phyloP scores from a whole-genome alignment of 2,797 vertebrate species.

The Cirrhinus molitorella region DNA sequence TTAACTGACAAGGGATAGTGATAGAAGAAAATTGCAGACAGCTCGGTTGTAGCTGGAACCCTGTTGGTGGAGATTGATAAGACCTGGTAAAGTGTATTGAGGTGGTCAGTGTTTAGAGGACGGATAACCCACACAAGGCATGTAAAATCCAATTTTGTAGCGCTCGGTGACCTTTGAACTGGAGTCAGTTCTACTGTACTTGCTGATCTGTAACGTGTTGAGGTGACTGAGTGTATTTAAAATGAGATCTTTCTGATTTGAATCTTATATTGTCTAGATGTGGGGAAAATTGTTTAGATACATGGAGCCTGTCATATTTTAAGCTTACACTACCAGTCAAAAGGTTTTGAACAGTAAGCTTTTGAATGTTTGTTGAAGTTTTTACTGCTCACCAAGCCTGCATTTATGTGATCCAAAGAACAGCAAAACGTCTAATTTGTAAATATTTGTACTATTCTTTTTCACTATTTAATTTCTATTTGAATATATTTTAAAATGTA shows the following conservation, averaged over 20 bases:
- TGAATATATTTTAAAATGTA: too few relatives aligned
- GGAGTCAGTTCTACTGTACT: neutral
- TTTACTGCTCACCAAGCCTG: too few relatives aligned
- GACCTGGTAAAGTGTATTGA: neutral
- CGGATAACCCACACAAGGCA: constrained; percentile 1
- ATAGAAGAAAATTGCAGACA: neutral
- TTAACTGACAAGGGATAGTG: neutral
- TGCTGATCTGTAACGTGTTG: neutral
- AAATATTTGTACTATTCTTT: too few relatives aligned
- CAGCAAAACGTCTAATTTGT: too few relatives aligned
- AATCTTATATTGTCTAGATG: neutral
- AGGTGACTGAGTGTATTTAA: neutral
- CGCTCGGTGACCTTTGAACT: neutral
- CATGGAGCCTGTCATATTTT: neutral
- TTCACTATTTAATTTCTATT: too few relatives aligned
- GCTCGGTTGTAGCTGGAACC: neutral
- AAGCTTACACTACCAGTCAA: neutral
- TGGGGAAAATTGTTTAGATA: neutral
- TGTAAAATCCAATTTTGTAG: neutral
- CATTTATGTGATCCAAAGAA: too few relatives aligned
- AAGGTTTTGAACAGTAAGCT: too few relatives aligned
- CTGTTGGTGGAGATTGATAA: neutral
- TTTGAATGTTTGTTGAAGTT: too few relatives aligned
- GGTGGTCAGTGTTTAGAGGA: constrained; percentile 16
- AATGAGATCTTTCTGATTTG: neutral